Conservation (phyloP, 2,113 vertebrate genomes). For the Peromyscus maniculatus region DNA sequence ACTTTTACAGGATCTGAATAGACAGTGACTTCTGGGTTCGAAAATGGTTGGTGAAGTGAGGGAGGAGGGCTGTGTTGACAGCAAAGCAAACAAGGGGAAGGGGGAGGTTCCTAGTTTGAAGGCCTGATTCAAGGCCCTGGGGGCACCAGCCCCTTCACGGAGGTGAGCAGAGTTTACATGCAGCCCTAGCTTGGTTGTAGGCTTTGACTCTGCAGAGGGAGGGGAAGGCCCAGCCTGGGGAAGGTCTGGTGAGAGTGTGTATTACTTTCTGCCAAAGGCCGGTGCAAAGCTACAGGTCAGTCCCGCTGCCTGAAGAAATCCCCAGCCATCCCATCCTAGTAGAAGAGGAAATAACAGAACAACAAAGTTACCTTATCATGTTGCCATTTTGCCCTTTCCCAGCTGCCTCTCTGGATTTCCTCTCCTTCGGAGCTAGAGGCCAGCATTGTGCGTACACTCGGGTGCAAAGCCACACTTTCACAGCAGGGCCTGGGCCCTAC, state of each 20-base stretch:
- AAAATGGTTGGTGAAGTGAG: slow-evolving; percentile 41
- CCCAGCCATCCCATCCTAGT: not conserved
- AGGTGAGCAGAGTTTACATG: slow-evolving; percentile 6
- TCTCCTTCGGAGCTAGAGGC: too few relatives aligned
- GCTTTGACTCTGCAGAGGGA: not conserved
- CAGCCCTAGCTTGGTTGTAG: not conserved
- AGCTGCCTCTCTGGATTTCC: not conserved
- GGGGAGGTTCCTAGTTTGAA: not conserved
- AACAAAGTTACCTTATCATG: not conserved
- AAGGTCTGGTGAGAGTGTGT: slow-evolving; percentile 29
- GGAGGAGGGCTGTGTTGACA: slow-evolving; percentile 58
- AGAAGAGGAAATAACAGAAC: not conserved
- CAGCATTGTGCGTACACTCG: too few relatives aligned
- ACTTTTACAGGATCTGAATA: slow-evolving; percentile 67
- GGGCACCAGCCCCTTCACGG: not conserved
- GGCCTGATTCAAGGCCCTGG: not conserved
- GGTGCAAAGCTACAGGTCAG: not conserved
- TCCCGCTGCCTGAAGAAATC: not conserved
- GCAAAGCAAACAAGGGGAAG: not conserved
- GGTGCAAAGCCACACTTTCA: not conserved
- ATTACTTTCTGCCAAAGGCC: not conserved
- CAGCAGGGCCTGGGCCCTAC: not conserved
- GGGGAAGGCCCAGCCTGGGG: not conserved
- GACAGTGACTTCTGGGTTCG: slow-evolving; percentile 75
- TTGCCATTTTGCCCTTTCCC: not conserved